A percentile compares a stretch with the other conserved stretches of the same genome.
phyloP scores from a whole-genome alignment of 2,888 invertebrate genomes.

The Noctua comes region DNA sequence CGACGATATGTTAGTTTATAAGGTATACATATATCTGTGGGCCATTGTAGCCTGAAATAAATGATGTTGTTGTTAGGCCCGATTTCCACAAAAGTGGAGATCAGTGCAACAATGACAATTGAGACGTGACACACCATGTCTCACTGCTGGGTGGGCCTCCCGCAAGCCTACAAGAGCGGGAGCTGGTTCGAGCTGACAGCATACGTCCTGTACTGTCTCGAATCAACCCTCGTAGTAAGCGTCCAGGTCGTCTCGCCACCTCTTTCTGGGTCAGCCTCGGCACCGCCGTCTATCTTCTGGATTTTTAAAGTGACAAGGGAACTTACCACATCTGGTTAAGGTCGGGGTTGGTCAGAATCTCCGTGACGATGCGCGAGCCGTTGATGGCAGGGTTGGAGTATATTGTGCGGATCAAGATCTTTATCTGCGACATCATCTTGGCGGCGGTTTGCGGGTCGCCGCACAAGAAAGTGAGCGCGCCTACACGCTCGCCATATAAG shows the following conservation, averaged over 20 bases:
- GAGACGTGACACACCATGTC: background rate
- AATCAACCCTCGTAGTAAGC: background rate
- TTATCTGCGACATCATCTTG: constrained; percentile 97
- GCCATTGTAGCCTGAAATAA: too few species aligned
- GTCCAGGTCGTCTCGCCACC: background rate
- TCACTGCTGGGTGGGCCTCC: background rate
- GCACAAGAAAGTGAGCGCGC: constrained; percentile 95
- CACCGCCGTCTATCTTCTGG: background rate
- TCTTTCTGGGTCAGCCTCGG: background rate
- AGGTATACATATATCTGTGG: too few species aligned
- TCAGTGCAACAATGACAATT: background rate
- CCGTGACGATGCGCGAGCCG: constrained; percentile 96
- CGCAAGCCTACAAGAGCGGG: background rate
- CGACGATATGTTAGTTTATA: too few species aligned
- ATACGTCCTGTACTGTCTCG: background rate
- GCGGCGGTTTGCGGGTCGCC: constrained; percentile 94
- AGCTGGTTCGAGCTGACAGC: background rate
- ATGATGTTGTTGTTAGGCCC: background rate
- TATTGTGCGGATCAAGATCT: constrained; percentile 98
- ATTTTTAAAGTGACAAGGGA: background rate
- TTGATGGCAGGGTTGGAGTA: constrained; percentile 99
- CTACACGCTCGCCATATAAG: constrained; percentile 97
- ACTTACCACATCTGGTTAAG: constrained; percentile 94
- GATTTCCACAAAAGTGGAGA: background rate
- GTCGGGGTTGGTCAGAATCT: constrained; percentile 94